These are phyloP conservation scores for Sebastes dallii DNA, from an alignment of 2,797 vertebrate genomes.

Conservation along the genomic window DNA sequence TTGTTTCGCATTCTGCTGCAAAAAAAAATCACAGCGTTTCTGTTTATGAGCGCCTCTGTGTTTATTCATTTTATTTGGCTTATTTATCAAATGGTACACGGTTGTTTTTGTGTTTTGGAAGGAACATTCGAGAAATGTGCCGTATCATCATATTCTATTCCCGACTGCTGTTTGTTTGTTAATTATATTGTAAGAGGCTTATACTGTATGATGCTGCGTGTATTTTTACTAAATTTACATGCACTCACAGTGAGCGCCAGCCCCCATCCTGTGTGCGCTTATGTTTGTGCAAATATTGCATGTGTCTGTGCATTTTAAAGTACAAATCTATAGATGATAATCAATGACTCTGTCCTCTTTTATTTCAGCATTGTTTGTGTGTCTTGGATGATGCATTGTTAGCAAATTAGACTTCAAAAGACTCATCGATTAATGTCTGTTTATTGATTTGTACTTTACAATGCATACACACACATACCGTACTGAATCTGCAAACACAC, in stretches of 20 bases:
- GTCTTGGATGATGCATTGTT: conserved; percentile 24
- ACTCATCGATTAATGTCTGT: conserved; percentile 7
- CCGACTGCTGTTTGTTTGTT: conserved; percentile 31
- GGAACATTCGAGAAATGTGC: conserved; percentile 26
- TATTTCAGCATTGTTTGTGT: conserved; percentile 5
- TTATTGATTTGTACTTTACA: conserved; percentile 22
- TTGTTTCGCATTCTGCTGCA: not conserved
- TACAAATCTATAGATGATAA: conserved; percentile 14
- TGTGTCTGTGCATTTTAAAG: not conserved
- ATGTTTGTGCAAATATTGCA: not conserved
- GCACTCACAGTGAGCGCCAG: not conserved
- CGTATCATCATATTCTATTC: conserved; percentile 45
- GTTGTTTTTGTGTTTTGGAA: conserved; percentile 7
- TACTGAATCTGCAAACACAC: not conserved
- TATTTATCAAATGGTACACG: conserved; percentile 21
- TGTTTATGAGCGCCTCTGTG: not conserved
- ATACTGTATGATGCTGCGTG: not conserved
- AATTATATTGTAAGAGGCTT: conserved; percentile 57
- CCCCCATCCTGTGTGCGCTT: not conserved
- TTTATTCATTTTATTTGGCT: conserved; percentile 35
- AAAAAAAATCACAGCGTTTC: not conserved
- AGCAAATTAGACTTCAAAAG: conserved; percentile 25
- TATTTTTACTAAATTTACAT: conserved; percentile 41
- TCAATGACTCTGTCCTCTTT: conserved; percentile 13
- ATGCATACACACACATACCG: not conserved